A percentile compares a stretch with the other conserved stretches of the same genome.
These are phyloP conservation scores for Passer domesticus DNA, from an alignment of 2,113 vertebrate species.

Conservation along the genomic window DNA sequence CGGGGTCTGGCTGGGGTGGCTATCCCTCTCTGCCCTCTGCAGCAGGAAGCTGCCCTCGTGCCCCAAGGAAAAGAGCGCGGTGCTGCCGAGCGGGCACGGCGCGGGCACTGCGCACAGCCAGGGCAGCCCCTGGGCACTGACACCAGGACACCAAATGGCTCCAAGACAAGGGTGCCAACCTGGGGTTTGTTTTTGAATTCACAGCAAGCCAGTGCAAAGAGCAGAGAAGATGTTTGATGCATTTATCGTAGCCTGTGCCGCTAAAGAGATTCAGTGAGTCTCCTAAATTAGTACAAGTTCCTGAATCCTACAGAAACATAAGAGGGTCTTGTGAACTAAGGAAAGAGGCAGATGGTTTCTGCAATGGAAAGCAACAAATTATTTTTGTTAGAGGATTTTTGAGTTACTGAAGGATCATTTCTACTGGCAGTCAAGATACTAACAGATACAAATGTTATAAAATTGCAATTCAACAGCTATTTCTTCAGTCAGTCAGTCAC, in stretches of 20 bases:
- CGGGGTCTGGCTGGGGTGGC: fast-evolving
- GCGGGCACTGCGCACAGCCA: fast-evolving
- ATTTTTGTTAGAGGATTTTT: background rate
- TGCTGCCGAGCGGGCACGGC: fast-evolving
- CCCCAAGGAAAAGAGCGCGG: fast-evolving
- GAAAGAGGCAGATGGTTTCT: background rate
- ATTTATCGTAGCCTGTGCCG: background rate
- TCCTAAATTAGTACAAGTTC: background rate
- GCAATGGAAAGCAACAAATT: background rate
- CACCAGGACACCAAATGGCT: background rate
- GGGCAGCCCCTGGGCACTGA: background rate
- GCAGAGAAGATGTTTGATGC: background rate
- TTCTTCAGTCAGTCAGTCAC: slow-evolving; percentile 28
- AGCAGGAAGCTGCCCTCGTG: background rate
- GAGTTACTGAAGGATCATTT: background rate
- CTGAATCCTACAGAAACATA: background rate
- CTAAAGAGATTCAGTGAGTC: slow-evolving; percentile 18
- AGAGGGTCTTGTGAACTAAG: background rate
- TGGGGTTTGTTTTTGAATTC: background rate
- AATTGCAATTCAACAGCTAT: slow-evolving; percentile 54
- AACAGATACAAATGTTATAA: slow-evolving; percentile 51
- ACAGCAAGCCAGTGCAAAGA: background rate
- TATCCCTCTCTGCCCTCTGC: background rate
- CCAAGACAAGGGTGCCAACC: background rate
- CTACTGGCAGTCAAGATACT: slow-evolving; percentile 6